Evolutionary conservation across 2,888 invertebrate genomes (phyloP).

Genomic region (Carpatolechia fugitivella): DNA sequence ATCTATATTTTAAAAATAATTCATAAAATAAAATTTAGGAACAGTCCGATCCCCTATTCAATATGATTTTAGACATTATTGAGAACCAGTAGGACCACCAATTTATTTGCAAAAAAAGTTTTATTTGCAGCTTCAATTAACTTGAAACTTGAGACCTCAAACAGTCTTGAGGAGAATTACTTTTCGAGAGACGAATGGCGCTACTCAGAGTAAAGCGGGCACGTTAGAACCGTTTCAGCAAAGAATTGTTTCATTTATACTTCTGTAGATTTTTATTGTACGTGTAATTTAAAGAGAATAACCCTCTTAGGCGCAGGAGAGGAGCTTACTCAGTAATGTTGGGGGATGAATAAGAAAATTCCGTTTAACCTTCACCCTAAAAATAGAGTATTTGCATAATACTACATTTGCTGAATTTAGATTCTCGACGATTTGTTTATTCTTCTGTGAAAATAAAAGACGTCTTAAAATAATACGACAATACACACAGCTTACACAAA

Average conservation of each 20-base stretch:
- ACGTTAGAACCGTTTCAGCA: constrained; percentile 14
- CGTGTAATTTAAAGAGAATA: constrained; percentile 34
- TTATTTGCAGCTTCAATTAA: not conserved
- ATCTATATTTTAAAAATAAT: no score
- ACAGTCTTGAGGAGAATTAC: not conserved
- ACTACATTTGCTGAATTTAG: no score
- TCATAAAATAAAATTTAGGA: no score
- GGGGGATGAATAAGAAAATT: not conserved
- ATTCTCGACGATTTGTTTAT: no score
- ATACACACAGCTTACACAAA: no score
- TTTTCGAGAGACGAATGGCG: not conserved
- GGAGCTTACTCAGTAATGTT: constrained; percentile 4
- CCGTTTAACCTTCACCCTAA: not conserved
- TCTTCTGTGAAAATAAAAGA: no score
- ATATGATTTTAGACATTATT: no score
- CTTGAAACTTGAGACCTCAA: not conserved
- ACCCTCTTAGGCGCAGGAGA: constrained; percentile 25
- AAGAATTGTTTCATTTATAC: constrained; percentile 22
- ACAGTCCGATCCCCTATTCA: no score
- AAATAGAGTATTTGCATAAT: not conserved
- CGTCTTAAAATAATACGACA: no score
- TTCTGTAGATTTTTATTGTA: constrained; percentile 32
- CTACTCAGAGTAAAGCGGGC: not conserved
- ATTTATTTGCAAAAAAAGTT: no score
- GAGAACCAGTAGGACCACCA: no score